phyloP scores from a whole-genome alignment of 2,888 invertebrate genomes.

The Athrips mouffetella region DNA sequence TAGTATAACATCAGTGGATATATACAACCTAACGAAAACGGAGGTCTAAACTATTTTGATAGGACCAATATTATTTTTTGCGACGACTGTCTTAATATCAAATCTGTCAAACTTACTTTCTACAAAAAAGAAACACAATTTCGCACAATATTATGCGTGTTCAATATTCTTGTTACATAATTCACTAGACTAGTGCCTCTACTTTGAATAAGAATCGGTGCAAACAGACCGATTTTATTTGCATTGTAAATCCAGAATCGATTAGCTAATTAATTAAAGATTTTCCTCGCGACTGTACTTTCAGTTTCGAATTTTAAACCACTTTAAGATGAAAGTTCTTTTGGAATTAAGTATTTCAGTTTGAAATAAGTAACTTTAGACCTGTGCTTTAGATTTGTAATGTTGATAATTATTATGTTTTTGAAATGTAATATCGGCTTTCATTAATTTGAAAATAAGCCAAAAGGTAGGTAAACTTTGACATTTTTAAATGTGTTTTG shows the following conservation, averaged over 20 bases:
- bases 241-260: conserved; percentile 25
- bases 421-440: too few relatives aligned
- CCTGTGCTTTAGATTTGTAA: too few relatives aligned
- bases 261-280: conserved; percentile 15
- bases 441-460: too few relatives aligned
- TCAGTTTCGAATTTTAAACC: conserved; percentile 6
- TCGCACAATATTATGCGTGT: conserved; percentile 22
- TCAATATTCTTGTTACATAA: conserved; percentile 24
- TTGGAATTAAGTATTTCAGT: neutral
- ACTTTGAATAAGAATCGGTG: conserved; percentile 27
- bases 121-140: neutral
- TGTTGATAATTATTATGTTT: too few relatives aligned
- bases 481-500: too few relatives aligned
- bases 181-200: conserved; percentile 19
- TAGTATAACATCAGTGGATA: too few relatives aligned
- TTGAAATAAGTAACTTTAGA: too few relatives aligned
- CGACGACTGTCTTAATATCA: neutral
- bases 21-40: too few relatives aligned
- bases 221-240: conserved; percentile 18
- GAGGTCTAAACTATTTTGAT: neutral
- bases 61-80: neutral
- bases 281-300: conserved; percentile 5
- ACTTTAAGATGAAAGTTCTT: neutral
- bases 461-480: too few relatives aligned
- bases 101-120: neutral